Evolutionary conservation across 2,113 vertebrate genomes (phyloP).

Genomic region (Charadrius vociferus): DNA sequence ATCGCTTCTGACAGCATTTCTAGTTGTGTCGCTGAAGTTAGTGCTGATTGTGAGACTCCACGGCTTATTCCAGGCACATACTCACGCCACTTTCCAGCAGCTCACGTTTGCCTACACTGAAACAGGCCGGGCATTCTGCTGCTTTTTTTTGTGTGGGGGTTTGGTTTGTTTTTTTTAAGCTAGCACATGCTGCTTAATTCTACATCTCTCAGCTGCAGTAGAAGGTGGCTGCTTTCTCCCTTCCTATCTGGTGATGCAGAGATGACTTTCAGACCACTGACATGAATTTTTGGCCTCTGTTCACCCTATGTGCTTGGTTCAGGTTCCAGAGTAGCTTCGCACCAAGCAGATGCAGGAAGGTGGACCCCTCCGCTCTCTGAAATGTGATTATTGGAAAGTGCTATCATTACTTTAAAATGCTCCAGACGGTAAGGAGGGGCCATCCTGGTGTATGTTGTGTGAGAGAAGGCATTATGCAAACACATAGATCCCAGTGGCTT

Average conservation of each 20-base stretch:
- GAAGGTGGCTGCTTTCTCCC: background rate
- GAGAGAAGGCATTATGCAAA: background rate
- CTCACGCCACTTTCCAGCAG: background rate
- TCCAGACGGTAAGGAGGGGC: background rate
- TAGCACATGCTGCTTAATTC: constrained; percentile 15
- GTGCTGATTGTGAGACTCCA: background rate
- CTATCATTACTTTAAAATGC: background rate
- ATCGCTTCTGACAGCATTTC: background rate
- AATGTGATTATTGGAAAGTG: background rate
- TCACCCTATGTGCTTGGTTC: background rate
- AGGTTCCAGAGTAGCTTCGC: background rate
- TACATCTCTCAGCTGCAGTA: background rate
- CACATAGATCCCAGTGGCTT: background rate
- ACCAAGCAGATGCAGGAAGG: background rate
- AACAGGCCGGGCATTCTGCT: constrained; percentile 26
- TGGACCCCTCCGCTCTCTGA: background rate
- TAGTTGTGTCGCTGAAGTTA: background rate
- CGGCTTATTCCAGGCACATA: constrained; percentile 40
- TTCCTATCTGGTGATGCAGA: background rate
- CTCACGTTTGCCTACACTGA: constrained; percentile 10
- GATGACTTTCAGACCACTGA: background rate
- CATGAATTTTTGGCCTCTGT: background rate
- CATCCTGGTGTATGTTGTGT: background rate
- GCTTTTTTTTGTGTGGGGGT: background rate
- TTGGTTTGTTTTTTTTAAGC: background rate